These are phyloP conservation scores for Gasteruption jaculator DNA, from an alignment of 2,888 invertebrate species.

Conservation along the genomic window DNA sequence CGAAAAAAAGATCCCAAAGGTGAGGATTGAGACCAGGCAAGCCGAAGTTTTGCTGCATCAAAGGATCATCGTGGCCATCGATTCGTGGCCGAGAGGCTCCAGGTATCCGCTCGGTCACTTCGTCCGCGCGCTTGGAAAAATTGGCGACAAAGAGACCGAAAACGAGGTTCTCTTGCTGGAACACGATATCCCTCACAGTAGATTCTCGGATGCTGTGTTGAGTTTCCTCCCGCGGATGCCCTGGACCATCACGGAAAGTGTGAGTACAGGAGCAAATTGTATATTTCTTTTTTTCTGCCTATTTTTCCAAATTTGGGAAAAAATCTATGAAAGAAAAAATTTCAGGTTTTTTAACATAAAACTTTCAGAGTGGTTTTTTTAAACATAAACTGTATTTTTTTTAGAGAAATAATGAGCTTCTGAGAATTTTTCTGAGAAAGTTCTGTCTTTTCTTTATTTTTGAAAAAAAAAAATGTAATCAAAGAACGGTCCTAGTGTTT, in stretches of 20 bases:
- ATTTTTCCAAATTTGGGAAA: conserved; percentile 8
- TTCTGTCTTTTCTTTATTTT: too few species aligned
- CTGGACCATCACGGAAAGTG: conserved; percentile 83
- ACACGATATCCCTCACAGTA: conserved; percentile 94
- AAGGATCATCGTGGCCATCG: conserved; percentile 91
- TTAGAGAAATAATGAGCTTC: too few species aligned
- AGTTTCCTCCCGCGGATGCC: conserved; percentile 85
- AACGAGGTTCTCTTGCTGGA: conserved; percentile 94
- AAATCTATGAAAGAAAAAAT: conserved; percentile 12
- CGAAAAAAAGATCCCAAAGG: conserved; percentile 88
- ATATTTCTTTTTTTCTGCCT: conserved; percentile 7
- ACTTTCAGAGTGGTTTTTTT: too few species aligned
- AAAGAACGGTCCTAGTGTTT: too few species aligned
- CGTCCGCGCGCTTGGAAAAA: conserved; percentile 84
- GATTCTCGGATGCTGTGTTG: conserved; percentile 91
- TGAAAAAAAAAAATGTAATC: too few species aligned
- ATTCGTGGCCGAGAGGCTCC: conserved; percentile 92
- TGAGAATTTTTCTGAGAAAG: too few species aligned
- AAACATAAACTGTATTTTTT: too few species aligned
- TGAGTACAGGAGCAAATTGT: conserved; percentile 43
- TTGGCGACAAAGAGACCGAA: conserved; percentile 93
- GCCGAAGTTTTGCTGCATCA: conserved; percentile 75
- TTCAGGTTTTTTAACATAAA: conserved; percentile 13
- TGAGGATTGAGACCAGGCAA: conserved; percentile 93
- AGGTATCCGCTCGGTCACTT: conserved; percentile 95